Conservation (phyloP, 2,888 invertebrate genomes). For the Anthrax anthrax region DNA sequence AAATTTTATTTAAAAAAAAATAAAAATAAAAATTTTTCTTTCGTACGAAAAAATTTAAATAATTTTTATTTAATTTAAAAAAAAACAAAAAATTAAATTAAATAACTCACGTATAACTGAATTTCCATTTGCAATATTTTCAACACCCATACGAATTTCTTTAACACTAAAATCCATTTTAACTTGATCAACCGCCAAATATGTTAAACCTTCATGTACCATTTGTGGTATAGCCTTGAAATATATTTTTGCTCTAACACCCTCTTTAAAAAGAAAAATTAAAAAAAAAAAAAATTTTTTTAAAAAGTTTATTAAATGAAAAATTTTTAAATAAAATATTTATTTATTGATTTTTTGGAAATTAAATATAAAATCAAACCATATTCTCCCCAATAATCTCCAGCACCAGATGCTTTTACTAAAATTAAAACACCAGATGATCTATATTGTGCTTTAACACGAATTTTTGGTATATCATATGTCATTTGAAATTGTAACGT, state of each 20-base stretch:
- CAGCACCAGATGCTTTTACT: constrained; percentile 70
- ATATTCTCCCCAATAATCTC: constrained; percentile 82
- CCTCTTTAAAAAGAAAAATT: constrained; percentile 40
- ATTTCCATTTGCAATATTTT: constrained; percentile 68
- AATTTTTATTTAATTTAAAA: not conserved
- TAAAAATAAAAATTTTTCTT: not conserved
- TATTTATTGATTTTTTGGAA: no score
- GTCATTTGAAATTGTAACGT: constrained; percentile 70
- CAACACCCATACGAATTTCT: constrained; percentile 72
- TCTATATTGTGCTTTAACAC: constrained; percentile 62
- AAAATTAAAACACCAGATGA: constrained; percentile 67
- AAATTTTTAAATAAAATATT: no score
- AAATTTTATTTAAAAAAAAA: not conserved
- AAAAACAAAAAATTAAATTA: not conserved
- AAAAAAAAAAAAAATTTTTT: no score
- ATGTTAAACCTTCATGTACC: constrained; percentile 46
- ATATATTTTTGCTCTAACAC: constrained; percentile 71
- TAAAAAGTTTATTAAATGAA: not conserved
- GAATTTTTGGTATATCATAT: constrained; percentile 64
- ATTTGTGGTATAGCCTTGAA: constrained; percentile 54
- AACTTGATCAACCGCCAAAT: constrained; percentile 55
- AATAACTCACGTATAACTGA: constrained; percentile 56
- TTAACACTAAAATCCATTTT: constrained; percentile 78
- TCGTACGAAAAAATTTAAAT: no score
- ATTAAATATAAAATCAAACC: no score